A percentile compares a stretch with the other conserved stretches of the same genome.
Evolutionary conservation across 2,888 invertebrate species (phyloP).

Genomic region (Philopedon plagiatum): DNA sequence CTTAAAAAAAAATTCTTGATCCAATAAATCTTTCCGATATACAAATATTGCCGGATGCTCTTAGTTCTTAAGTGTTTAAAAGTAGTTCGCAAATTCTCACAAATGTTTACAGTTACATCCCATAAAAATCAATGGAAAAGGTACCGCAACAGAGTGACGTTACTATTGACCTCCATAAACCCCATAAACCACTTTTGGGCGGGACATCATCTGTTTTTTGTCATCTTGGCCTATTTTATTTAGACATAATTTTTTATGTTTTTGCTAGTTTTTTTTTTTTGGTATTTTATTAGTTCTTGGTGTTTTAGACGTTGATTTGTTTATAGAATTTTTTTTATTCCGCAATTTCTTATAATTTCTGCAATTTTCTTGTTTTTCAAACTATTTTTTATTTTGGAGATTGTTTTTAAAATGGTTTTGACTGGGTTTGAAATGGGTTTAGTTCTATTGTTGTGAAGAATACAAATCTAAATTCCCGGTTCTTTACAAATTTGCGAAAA

Average conservation of each 20-base stretch:
- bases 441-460: too few relatives aligned
- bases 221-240: background rate
- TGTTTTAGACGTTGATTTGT: too few relatives aligned
- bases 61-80: background rate
- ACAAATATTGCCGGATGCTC: conserved; percentile 27
- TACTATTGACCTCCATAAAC: conserved; percentile 23
- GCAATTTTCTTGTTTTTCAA: too few relatives aligned
- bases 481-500: too few relatives aligned
- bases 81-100: conserved; percentile 36
- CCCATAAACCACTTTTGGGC: conserved; percentile 25
- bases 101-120: conserved; percentile 30
- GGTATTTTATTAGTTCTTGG: too few relatives aligned
- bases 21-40: conserved; percentile 32
- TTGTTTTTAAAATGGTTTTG: too few relatives aligned
- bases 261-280: too few relatives aligned
- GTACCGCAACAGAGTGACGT: conserved; percentile 16
- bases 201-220: background rate
- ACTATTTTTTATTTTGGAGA: too few relatives aligned
- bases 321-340: too few relatives aligned
- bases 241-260: background rate
- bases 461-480: too few relatives aligned
- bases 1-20: background rate
- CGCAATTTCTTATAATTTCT: too few relatives aligned
- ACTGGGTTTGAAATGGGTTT: too few relatives aligned
- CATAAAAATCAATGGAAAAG: conserved; percentile 24